phyloP scores from a whole-genome alignment of 2,888 invertebrate genomes.

The Eupithecia vulgata region DNA sequence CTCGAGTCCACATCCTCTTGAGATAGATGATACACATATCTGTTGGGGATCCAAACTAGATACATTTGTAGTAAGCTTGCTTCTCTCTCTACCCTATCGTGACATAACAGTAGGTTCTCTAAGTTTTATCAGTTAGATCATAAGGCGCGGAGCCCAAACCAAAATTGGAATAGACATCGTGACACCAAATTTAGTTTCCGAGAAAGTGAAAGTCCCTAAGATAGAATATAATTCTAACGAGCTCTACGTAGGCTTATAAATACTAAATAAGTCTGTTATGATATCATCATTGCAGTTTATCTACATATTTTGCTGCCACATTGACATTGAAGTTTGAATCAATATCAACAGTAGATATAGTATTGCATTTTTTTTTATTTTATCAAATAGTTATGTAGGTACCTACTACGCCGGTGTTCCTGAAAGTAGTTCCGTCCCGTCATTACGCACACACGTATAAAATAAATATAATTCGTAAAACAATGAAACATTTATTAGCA shows the following conservation, averaged over 20 bases:
- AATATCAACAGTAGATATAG: neutral
- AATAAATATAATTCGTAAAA: neutral
- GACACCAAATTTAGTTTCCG: slow-evolving; percentile 29
- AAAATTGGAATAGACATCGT: slow-evolving; percentile 21
- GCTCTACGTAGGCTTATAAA: neutral
- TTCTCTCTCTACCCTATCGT: neutral
- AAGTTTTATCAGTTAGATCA: neutral
- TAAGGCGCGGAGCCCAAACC: neutral
- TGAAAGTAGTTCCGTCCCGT: neutral
- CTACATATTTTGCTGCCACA: neutral
- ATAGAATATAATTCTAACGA: neutral
- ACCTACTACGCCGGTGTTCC: neutral
- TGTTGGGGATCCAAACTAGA: neutral
- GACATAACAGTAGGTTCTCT: neutral
- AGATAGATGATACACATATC: neutral
- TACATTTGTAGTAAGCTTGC: neutral
- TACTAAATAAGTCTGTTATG: neutral
- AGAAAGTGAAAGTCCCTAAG: neutral
- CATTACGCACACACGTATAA: neutral
- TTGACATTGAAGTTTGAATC: neutral
- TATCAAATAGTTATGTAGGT: too few relatives aligned
- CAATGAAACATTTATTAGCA: neutral
- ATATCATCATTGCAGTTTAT: neutral
- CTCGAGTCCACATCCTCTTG: neutral
- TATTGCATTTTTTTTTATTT: too few relatives aligned